phyloP scores from a whole-genome alignment of 2,113 vertebrate species.

The Setophaga coronata region DNA sequence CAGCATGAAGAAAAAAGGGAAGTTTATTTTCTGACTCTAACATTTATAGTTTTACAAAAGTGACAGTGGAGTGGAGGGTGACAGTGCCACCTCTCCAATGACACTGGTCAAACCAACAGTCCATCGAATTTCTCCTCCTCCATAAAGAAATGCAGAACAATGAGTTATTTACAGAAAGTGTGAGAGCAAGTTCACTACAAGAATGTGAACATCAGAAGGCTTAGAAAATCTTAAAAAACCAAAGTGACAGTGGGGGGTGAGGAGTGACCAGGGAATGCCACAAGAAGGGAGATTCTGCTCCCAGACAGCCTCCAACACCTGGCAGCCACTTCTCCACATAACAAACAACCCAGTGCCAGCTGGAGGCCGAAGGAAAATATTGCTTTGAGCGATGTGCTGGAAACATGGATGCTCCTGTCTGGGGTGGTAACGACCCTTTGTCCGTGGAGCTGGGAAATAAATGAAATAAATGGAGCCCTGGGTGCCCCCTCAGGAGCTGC shows the following conservation, averaged over 20 bases:
- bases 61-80: too few relatives aligned
- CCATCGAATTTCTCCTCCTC: too few relatives aligned
- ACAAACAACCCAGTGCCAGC: not conserved
- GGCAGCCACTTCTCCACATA: not conserved
- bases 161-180: too few relatives aligned
- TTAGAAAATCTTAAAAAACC: too few relatives aligned
- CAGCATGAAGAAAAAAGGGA: too few relatives aligned
- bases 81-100: too few relatives aligned
- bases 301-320: not conserved
- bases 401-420: not conserved
- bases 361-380: not conserved
- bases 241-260: not conserved
- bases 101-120: too few relatives aligned
- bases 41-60: too few relatives aligned
- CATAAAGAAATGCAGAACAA: too few relatives aligned
- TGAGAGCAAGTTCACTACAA: too few relatives aligned
- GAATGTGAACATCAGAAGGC: too few relatives aligned
- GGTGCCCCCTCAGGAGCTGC: not conserved
- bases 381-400: not conserved
- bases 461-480: not conserved
- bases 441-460: not conserved
- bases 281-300: not conserved
- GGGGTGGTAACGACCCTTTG: not conserved
- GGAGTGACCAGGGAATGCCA: accelerated
- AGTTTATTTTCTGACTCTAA: too few relatives aligned